Evolutionary conservation across 2,113 vertebrate genomes (phyloP), one percentile per base, ranked within the genome.

Genomic region (Diphyllodes magnificus): DNA sequence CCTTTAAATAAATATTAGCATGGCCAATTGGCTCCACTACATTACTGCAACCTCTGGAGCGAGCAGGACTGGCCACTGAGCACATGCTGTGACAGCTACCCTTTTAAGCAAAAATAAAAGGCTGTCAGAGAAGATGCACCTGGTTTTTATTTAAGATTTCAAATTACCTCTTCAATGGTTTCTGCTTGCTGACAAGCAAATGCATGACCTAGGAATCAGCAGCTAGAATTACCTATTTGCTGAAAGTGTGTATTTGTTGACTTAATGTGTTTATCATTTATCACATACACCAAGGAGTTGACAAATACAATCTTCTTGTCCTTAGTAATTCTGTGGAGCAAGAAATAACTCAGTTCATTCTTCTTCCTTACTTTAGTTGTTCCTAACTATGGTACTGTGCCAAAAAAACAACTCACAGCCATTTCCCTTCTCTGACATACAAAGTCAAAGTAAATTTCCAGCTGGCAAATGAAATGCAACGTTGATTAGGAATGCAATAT

Each of bases 361-460:
- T 83, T 92, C 65, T 80, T 81, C 47, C 8, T 50, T 49, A 61
- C 57, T 90, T 83, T 76, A 40, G 53, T 88, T 82, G 37, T 87
- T 90, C 63, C 40, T 70, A 86, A 54, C 45, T 33, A 47, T 22
- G 60, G 63, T 77, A 75, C n/a, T 3, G 33, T 78, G 92, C 90
- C 94, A 93, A 95, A 90, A 96, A 96, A 85, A 3, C 86, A 90
- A 82, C 90, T 93, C 92, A 92, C 27, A 76, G 70, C 24, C 61
- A 88, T 85, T 91, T 93, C 54, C 82, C 45, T 88, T 88, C 85
- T 88, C 60, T 56, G 80, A 77, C 45, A 59, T 6, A 87, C 45
- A 42, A 87, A 81, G 88, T 92, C 92, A 91, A 90, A 95, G 86
- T 49, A 66, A 81, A 93, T 95, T 93, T 93, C 89, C 89, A 96